A percentile compares a stretch with the other conserved stretches of the same genome.
These are phyloP conservation scores for Crotalus tigris DNA, from an alignment of 2,113 vertebrate species.

Conservation along the genomic window DNA sequence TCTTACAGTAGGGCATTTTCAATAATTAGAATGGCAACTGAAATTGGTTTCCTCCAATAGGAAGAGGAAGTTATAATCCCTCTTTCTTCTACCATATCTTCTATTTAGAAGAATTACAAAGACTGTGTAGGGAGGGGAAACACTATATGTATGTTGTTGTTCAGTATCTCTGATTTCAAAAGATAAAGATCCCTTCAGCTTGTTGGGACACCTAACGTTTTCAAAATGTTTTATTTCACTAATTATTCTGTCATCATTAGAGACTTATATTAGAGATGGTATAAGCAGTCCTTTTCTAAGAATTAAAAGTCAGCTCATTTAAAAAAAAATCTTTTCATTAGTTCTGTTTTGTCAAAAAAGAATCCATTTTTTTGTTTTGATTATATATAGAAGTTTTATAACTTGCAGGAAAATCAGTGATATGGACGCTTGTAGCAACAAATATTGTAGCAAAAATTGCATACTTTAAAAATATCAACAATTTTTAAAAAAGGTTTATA, in stretches of 20 bases:
- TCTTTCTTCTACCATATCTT: neutral
- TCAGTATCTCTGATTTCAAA: neutral
- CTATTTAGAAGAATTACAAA: neutral
- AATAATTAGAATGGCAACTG: neutral
- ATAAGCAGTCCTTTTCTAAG: slow-evolving; percentile 35
- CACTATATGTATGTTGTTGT: neutral
- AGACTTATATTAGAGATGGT: neutral
- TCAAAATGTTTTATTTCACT: slow-evolving; percentile 33
- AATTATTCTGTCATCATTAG: slow-evolving; percentile 5
- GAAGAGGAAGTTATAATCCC: neutral
- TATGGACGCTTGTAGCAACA: slow-evolving; percentile 29
- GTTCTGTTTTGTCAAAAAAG: slow-evolving; percentile 48
- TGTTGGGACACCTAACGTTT: slow-evolving; percentile 43
- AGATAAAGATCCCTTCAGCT: neutral
- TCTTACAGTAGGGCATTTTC: neutral
- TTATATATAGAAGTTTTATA: slow-evolving; percentile 60
- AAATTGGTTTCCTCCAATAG: neutral
- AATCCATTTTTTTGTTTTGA: slow-evolving; percentile 52
- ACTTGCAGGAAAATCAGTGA: slow-evolving; percentile 64
- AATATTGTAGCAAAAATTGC: slow-evolving; percentile 12
- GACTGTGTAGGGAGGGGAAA: neutral
- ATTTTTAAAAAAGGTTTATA: slow-evolving; percentile 13
- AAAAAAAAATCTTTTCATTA: slow-evolving; percentile 56
- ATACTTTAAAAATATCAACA: neutral
- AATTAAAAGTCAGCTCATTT: slow-evolving; percentile 61